These are phyloP conservation scores for Orthosia gothica DNA, from an alignment of 2,888 invertebrate species.

Conservation along the genomic window DNA sequence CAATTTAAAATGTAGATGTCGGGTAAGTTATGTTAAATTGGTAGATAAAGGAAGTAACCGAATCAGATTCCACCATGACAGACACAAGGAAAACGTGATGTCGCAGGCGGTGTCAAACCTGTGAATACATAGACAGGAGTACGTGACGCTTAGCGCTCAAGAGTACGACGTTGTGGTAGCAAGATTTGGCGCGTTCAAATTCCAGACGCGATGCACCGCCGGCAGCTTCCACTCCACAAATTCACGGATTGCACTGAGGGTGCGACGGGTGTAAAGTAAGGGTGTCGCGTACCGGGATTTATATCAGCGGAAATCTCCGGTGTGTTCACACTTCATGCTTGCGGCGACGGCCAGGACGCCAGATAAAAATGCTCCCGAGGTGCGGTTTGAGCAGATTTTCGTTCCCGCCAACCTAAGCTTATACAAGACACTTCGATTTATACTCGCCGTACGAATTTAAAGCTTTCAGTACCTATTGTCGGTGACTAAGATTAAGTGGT, in stretches of 20 bases:
- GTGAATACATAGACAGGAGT: constrained; percentile 64
- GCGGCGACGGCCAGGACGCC: constrained; percentile 73
- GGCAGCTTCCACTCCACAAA: constrained; percentile 84
- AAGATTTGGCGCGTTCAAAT: constrained; percentile 82
- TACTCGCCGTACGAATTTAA: constrained; percentile 67
- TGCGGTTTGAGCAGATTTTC: constrained; percentile 79
- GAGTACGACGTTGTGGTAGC: constrained; percentile 66
- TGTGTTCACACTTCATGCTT: constrained; percentile 85
- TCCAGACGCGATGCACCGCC: constrained; percentile 81
- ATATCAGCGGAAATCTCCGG: constrained; percentile 87
- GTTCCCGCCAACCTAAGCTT: constrained; percentile 73
- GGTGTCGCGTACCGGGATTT: constrained; percentile 87
- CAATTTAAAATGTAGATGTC: constrained; percentile 40
- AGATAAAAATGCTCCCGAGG: constrained; percentile 81
- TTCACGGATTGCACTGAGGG: constrained; percentile 83
- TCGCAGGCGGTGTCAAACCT: constrained; percentile 65
- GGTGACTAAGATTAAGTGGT: constrained; percentile 36
- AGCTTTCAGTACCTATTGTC: constrained; percentile 47
- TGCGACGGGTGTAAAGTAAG: constrained; percentile 82
- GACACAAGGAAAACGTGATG: constrained; percentile 66
- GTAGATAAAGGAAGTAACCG: constrained; percentile 49
- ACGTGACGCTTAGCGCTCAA: constrained; percentile 65
- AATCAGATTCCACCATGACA: constrained; percentile 49
- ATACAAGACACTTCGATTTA: constrained; percentile 73
- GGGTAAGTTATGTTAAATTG: constrained; percentile 45